phyloP scores from a whole-genome alignment of 2,113 vertebrate genomes.

The Nothocercus nigrocapillus region DNA sequence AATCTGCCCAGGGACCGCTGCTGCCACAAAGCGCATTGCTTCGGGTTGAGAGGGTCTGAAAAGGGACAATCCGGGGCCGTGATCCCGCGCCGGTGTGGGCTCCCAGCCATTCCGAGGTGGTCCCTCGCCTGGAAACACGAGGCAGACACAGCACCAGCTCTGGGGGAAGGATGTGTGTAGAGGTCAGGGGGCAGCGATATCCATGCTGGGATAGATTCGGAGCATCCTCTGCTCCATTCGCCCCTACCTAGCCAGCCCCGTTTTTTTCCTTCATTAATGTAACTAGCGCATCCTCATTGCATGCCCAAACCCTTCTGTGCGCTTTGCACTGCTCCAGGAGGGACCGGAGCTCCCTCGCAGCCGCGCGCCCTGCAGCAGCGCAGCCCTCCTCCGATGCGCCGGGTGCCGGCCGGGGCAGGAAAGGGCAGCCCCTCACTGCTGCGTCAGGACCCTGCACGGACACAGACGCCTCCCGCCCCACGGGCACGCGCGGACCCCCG shows the following conservation, averaged over 20 bases:
- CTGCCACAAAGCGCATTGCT: slow-evolving; percentile 91
- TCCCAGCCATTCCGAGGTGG: slow-evolving; percentile 52
- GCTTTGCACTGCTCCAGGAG: not conserved
- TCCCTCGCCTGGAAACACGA: slow-evolving; percentile 14
- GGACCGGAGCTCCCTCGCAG: not conserved
- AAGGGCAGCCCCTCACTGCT: not conserved
- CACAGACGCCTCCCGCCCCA: not conserved
- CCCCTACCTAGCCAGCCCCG: not conserved
- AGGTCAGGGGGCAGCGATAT: not conserved
- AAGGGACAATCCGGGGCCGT: slow-evolving; percentile 75
- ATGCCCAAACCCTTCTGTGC: not conserved
- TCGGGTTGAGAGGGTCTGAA: slow-evolving; percentile 93
- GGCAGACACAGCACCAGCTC: not conserved
- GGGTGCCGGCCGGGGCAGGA: not conserved
- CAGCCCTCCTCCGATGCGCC: not conserved
- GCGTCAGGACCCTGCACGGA: not conserved
- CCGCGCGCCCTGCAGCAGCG: not conserved
- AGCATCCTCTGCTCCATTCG: not conserved
- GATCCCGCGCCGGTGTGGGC: slow-evolving; percentile 82
- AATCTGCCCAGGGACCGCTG: slow-evolving; percentile 79
- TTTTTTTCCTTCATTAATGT: not conserved
- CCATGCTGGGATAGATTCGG: not conserved
- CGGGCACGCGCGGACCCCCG: not conserved
- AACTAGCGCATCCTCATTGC: not conserved
- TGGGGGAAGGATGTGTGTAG: not conserved